Evolutionary conservation across 2,797 vertebrate species (phyloP), one percentile per base, ranked within the genome.

Genomic region (Halcyon chelicuti): DNA sequence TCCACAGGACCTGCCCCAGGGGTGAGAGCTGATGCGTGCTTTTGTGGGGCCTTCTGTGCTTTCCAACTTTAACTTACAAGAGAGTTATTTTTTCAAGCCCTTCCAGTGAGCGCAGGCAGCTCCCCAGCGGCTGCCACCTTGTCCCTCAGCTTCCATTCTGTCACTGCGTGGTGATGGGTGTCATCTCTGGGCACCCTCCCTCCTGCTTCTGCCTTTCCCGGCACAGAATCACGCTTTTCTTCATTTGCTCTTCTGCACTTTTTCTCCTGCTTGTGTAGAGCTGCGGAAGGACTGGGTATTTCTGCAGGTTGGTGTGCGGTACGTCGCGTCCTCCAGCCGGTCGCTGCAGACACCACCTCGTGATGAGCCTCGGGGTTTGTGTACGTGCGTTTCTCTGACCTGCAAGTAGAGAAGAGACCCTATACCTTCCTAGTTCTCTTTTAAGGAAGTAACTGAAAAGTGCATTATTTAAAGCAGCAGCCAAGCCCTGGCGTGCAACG

Each of bases 91-190:
- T 67, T 73, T 51, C 46, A 3, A 8, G 39, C 51, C 8, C 8
- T 71, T 25, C 8, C 12, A 12, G 14, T 83, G 20, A 47, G 7
- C 6, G 7, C 20, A 16, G 57, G 42, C 21, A 44, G 62, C 26
- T 72, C 10, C 39, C 22, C 16, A 18, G 49, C 2, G 1, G 25
- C 55, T 65, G 61, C 40, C 66, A 46, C 61, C 52, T 67, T 79
- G 66, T 87, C 18, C 21, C 19, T 61, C 75, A 33, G 74, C 63
- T 67, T 73, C 60, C 22, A 8, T 42, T 40, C n/a, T 52, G 49
- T 46, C 15, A 0, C 18, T 49, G 28, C 1, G 0, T 26, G 2
- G 31, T 62, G 51, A 39, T 54, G 20, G 17, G 2, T 58, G 47
- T 51, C 7, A 15, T 40, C 86, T 91, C 67, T 82, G 61, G 31